Percentiles rank a stretch among this genome's conserved stretches.
phyloP scores from a whole-genome alignment of 2,797 vertebrate genomes.

The Varecia variegata region DNA sequence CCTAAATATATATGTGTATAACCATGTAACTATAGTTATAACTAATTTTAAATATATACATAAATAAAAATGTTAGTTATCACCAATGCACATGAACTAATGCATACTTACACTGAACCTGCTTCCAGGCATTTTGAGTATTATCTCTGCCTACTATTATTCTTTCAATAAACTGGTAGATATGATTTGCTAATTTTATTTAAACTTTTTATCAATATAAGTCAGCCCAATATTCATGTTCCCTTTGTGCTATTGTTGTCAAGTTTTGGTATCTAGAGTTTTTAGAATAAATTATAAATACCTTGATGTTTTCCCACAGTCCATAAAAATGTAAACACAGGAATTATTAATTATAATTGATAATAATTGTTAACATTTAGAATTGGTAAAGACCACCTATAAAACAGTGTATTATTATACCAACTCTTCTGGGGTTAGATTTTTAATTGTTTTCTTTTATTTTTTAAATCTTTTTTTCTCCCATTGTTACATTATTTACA shows the following conservation, averaged over 20 bases:
- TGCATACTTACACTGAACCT: neutral
- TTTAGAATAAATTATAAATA: neutral
- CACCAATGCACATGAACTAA: neutral
- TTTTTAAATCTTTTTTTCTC: neutral
- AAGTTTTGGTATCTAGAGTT: neutral
- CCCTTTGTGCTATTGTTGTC: neutral
- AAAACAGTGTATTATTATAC: neutral
- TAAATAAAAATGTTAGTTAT: neutral
- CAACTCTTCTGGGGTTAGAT: neutral
- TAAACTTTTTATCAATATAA: neutral
- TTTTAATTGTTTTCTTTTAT: neutral
- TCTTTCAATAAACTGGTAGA: neutral
- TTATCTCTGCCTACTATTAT: neutral
- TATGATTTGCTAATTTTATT: neutral
- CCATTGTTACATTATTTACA: neutral
- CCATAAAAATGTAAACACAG: neutral
- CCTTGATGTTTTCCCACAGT: neutral
- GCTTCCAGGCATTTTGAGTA: neutral
- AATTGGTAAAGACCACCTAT: neutral
- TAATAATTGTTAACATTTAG: neutral
- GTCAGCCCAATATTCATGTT: neutral
- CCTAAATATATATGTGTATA: neutral
- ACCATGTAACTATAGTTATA: neutral
- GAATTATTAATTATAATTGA: neutral
- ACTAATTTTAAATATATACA: neutral